Base-by-base conservation (phyloP, 2,113 vertebrate genomes). In the Dolichallabes microphthalmus region DNA sequence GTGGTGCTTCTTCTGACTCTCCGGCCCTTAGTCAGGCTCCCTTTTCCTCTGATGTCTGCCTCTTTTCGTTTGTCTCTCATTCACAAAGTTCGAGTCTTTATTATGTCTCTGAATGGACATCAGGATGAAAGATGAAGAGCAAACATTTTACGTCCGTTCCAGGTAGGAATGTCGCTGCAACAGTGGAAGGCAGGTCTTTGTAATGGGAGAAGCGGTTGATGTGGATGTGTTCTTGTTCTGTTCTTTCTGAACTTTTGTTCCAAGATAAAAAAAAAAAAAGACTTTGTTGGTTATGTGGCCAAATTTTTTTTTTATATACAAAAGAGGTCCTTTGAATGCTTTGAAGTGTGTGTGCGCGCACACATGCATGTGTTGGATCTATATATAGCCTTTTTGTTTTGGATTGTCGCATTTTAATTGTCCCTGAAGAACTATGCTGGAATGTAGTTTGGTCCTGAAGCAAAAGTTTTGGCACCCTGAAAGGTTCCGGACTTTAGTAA, bases 101-200 rank as follows among this genome's bases (percentile, higher is more conserved):
- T 81, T 86, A 89, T 87, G 85, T 71, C 86, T 77, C 66, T 89
- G 86, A 88, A 93, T 93, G 92, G 90, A 87, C 84, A 87, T 68
- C 78, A 81, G 45, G 52, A 17, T 86, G 45, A 87, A 77, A 80
- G 90, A 93, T 85, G 87, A 87, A 85, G 90, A 93, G 39, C 87
- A 88, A 79, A 88, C 87, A 3, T 71, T 90, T 61, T 89, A 89
- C 61, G 87, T 90, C 20, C 90, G 91, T 52, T 91, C 88, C 88
- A 94, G 94, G 92, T 94, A 91, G 87, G 90, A 76, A 15, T 82
- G 45, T 61, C 3, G 11, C 32, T 85, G 53, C 57, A 55, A 63
- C 57, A 57, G 60, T 32, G 19, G 25, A 61, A 61, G 39, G 17
- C 15, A 22, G 13, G 66, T 53, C 66, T 30, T 60, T 50, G 75